Evolutionary conservation across 2,888 invertebrate genomes (phyloP).

Genomic region (Leptothorax acervorum): DNA sequence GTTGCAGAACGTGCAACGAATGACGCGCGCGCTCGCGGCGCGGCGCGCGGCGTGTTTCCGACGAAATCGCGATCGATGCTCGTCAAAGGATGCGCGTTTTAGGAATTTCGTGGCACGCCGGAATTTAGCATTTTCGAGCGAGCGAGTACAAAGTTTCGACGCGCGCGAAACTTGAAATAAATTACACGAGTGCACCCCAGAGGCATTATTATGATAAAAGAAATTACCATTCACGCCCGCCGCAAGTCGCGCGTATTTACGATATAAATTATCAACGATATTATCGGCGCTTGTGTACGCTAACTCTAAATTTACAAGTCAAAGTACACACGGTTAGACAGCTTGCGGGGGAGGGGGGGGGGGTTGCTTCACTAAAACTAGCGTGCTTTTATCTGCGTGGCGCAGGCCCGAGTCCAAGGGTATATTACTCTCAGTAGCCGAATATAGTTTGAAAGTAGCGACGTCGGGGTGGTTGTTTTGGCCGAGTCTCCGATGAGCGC

Average conservation of each 20-base stretch:
- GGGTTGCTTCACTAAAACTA: not conserved
- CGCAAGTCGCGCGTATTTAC: not conserved
- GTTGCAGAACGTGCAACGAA: slow-evolving; percentile 72
- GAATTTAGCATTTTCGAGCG: not conserved
- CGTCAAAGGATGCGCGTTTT: slow-evolving; percentile 5
- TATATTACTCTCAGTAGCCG: not conserved
- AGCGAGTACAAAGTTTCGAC: not conserved
- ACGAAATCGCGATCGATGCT: slow-evolving; percentile 19
- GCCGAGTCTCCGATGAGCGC: slow-evolving; percentile 44
- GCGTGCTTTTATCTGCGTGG: slow-evolving; percentile 25
- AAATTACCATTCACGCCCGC: not conserved
- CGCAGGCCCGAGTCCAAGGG: slow-evolving; percentile 20
- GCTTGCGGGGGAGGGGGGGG: not conserved
- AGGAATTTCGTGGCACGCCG: not conserved
- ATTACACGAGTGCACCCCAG: not conserved
- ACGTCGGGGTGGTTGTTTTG: slow-evolving; percentile 41
- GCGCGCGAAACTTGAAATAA: not conserved
- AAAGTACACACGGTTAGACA: not conserved
- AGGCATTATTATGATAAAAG: not conserved
- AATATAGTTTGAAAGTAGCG: slow-evolving; percentile 7
- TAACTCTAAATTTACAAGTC: slow-evolving; percentile 11
- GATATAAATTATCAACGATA: not conserved
- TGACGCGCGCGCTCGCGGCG: slow-evolving; percentile 51
- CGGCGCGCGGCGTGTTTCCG: too few species aligned
- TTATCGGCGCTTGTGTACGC: not conserved